Percentiles rank a stretch among this genome's conserved stretches.
These are phyloP conservation scores for Perca flavescens DNA, from an alignment of 2,113 vertebrate species.

Conservation along the genomic window DNA sequence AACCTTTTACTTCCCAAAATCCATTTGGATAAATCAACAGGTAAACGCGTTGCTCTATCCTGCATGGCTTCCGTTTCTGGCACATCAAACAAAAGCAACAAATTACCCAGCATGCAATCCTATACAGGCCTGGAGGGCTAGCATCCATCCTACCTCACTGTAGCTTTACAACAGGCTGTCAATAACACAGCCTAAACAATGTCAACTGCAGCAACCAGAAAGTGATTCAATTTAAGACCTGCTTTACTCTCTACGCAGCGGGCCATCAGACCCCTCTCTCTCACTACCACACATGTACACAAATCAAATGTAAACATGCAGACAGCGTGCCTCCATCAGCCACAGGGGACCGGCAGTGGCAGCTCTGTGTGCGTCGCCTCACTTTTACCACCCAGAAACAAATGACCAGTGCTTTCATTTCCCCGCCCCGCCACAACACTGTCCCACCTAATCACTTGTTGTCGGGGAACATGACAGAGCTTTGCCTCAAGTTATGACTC, in stretches of 20 bases:
- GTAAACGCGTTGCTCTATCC: constrained; percentile 26
- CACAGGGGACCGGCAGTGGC: constrained; percentile 59
- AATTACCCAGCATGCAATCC: constrained; percentile 68
- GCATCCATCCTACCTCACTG: constrained; percentile 69
- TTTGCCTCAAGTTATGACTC: constrained; percentile 75
- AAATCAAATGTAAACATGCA: constrained; percentile 74
- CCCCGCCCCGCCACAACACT: constrained; percentile 39
- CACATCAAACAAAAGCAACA: constrained; percentile 35
- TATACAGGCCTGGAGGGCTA: constrained; percentile 47
- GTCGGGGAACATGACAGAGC: constrained; percentile 71
- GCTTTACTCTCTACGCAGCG: constrained; percentile 41
- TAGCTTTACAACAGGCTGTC: constrained; percentile 66
- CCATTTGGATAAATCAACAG: constrained; percentile 19
- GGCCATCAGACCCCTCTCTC: constrained; percentile 25
- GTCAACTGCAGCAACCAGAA: constrained; percentile 57
- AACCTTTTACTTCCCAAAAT: constrained; percentile 20
- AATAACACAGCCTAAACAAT: constrained; percentile 61
- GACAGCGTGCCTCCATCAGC: constrained; percentile 68
- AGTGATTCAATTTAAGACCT: constrained; percentile 76
- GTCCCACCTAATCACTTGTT: constrained; percentile 68
- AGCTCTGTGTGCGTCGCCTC: constrained; percentile 42
- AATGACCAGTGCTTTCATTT: constrained; percentile 67
- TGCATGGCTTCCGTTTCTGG: constrained; percentile 30
- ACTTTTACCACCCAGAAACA: constrained; percentile 71
- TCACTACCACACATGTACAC: constrained; percentile 42